Evolutionary conservation across 2,797 vertebrate species (phyloP), one percentile per base, ranked within the genome.

Genomic region (Gymnoscopelus braueri): DNA sequence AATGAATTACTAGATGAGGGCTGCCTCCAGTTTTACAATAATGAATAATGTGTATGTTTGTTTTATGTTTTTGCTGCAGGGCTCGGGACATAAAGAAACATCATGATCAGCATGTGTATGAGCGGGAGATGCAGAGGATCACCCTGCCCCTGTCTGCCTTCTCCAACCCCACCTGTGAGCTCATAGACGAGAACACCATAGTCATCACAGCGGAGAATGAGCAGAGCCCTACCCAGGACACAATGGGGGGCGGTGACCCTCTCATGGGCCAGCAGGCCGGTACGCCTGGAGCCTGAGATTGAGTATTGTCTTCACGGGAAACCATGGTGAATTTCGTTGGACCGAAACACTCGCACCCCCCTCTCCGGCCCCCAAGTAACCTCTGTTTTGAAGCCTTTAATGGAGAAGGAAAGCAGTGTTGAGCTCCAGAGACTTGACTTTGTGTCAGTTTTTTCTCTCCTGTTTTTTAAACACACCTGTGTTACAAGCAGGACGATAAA

Each of bases 71-170:
- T 53, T 65, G 51, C 58, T 14, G 13, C 73, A 99, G 98, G 91
- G 96, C 93, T 13, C 95, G 85, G 63, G 95, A 96, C 82, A 64
- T 98, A 15, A 97, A 96, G 87, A 94, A 92, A 65, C 93, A 95
- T 77, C 97, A 95, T 0, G 95, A 98, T 0, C 96, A 97, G 88
- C 94, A 95, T 1, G 93, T 86, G 14, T 93, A 95, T 0, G 97
- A 98, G 87, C 93, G 96, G 0, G 96, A 98, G 88, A 96, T 98
- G 96, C 97, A 99, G 88, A 94, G 95, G 72, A 96, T 98, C 91
- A 97, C 94, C 0, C 88, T 99, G 72, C 97, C 97, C 0, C 92
- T 98, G 60, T 97, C 98, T 0, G 97, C 98, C 0, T 99, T 99
- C 87, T 92, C 89, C 82, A 99, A 99, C 80, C 94, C 96, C 13